Evolutionary conservation across 2,888 invertebrate genomes (phyloP).

Genomic region (Serrognathus titanus): DNA sequence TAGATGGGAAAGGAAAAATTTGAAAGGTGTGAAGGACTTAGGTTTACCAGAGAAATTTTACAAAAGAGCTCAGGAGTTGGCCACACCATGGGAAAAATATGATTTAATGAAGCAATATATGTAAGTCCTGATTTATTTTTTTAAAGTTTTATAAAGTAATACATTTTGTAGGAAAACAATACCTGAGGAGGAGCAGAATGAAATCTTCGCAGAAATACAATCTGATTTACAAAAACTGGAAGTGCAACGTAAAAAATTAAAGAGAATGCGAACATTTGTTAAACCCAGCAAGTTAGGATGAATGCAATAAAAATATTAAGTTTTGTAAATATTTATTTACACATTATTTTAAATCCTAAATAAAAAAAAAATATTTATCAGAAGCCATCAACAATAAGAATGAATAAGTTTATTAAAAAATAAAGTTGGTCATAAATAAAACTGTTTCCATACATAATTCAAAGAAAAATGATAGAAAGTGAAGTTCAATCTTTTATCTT

Average conservation of each 20-base stretch:
- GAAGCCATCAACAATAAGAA: neutral
- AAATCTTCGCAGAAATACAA: slow-evolving; percentile 82
- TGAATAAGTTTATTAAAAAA: slow-evolving; percentile 3
- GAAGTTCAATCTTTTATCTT: no score
- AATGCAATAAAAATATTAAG: no score
- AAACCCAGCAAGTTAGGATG: slow-evolving; percentile 54
- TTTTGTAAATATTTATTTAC: no score
- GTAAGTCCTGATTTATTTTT: slow-evolving; percentile 42
- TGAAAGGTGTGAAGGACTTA: slow-evolving; percentile 63
- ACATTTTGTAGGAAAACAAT: slow-evolving; percentile 65
- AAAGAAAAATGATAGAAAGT: no score
- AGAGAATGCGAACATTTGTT: slow-evolving; percentile 59
- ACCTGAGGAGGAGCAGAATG: slow-evolving; percentile 81
- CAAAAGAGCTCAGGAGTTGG: slow-evolving; percentile 54
- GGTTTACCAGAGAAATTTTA: slow-evolving; percentile 41
- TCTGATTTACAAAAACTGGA: slow-evolving; percentile 71
- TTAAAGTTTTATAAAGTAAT: slow-evolving; percentile 15
- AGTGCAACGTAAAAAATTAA: slow-evolving; percentile 59
- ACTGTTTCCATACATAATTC: no score
- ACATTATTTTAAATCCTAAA: neutral
- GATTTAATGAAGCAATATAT: slow-evolving; percentile 94
- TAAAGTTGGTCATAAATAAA: neutral
- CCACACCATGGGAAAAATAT: slow-evolving; percentile 81
- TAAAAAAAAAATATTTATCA: neutral
- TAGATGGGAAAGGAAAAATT: slow-evolving; percentile 78